These are phyloP conservation scores for Corythaixoides concolor DNA, from an alignment of 2,113 vertebrate genomes.

Conservation along the genomic window DNA sequence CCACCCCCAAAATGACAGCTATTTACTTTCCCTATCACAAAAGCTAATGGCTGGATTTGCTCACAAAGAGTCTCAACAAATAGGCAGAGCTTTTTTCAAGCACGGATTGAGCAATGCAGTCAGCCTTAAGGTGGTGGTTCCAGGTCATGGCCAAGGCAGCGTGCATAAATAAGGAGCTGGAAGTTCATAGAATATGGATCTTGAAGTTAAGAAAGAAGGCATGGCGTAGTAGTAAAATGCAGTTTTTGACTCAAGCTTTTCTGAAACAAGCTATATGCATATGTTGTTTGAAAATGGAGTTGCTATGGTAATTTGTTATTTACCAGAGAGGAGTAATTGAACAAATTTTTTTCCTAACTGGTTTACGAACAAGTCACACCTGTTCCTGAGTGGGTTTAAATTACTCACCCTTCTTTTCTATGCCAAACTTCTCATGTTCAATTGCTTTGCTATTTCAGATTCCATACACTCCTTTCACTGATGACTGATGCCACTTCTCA, in stretches of 20 bases:
- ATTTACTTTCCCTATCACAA: not conserved
- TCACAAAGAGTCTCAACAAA: not conserved
- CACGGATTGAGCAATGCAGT: not conserved
- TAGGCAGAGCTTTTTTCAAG: not conserved
- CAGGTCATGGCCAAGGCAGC: not conserved
- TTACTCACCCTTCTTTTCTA: conserved; percentile 41
- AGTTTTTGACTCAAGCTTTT: not conserved
- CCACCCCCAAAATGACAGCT: not conserved
- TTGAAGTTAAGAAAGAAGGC: not conserved
- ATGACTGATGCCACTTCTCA: conserved; percentile 26
- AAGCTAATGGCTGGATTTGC: not conserved
- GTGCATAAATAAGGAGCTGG: not conserved
- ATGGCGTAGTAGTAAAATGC: not conserved
- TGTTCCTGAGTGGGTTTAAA: conserved; percentile 66
- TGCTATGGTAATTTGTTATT: conserved; percentile 72
- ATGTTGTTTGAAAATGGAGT: conserved; percentile 51
- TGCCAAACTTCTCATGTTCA: conserved; percentile 49
- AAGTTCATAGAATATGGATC: not conserved
- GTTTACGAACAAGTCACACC: conserved; percentile 71
- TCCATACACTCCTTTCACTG: conserved; percentile 2
- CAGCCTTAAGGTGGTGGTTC: not conserved
- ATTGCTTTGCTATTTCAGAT: conserved; percentile 61
- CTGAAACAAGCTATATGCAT: conserved; percentile 26
- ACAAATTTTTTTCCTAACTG: conserved; percentile 23
- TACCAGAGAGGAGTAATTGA: conserved; percentile 57